Percentiles rank a stretch among this genome's conserved stretches.
These are phyloP conservation scores for Drosophila planitibia DNA, from an alignment of 2,888 invertebrate genomes.

Conservation along the genomic window DNA sequence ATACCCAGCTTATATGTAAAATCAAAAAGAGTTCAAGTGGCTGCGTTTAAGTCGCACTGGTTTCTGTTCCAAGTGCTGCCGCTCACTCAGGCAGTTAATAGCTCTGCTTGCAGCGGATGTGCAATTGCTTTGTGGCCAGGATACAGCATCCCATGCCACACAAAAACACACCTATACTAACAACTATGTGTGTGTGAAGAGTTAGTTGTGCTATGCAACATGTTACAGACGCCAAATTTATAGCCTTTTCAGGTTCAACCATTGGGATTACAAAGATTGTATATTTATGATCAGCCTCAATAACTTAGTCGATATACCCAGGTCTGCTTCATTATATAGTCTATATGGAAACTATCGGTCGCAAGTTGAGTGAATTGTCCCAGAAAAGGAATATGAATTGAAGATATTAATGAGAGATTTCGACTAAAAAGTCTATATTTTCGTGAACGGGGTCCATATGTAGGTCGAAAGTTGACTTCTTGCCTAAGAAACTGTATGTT, in stretches of 20 bases:
- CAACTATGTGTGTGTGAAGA: background rate
- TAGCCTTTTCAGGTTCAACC: background rate
- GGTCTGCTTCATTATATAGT: background rate
- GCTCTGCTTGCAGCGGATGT: conserved; percentile 51
- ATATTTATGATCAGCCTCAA: background rate
- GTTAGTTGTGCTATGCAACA: background rate
- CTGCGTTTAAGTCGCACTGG: conserved; percentile 60
- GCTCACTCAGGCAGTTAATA: conserved; percentile 57
- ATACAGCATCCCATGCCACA: background rate
- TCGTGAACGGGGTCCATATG: background rate
- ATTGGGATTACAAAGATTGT: background rate
- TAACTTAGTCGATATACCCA: background rate
- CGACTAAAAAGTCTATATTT: too few species aligned
- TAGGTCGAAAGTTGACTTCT: background rate
- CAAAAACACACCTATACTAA: background rate
- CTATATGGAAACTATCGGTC: background rate
- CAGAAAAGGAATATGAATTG: too few species aligned
- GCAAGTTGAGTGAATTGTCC: too few species aligned
- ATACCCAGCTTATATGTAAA: conserved; percentile 27
- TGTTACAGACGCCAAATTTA: background rate
- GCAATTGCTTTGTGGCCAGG: conserved; percentile 47
- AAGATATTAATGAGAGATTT: too few species aligned
- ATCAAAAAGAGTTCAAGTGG: conserved; percentile 78
- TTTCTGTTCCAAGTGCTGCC: conserved; percentile 44
- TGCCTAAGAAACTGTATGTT: background rate